Base-by-base conservation (phyloP, 2,888 invertebrate species). In the Lasioglossum villosulum region DNA sequence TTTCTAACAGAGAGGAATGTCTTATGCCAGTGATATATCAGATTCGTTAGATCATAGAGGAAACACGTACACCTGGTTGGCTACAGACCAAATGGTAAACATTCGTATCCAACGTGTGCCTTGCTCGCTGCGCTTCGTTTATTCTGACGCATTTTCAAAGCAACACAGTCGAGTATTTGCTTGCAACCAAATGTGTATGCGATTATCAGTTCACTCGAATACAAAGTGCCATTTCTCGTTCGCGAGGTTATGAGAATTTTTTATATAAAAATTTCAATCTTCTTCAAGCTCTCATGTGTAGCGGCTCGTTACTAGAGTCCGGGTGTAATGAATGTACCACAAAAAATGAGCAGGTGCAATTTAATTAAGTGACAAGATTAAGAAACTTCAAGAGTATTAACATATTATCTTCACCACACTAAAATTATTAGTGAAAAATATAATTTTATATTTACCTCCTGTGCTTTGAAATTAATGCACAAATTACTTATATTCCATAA, bases 21-120 rank as follows among this genome's bases (percentile, higher is more conserved):
- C 12, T 16, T 27, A 12, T 19, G 27, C 39, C 23, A 27, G 45
- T 10, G 23, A 14, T n/a, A 52, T 19, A 23, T 63, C 45, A 71
- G 30, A 72, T 83, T 83, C 72, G 19, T 77, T 45, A 73, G 77
- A 83, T 68, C 66, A 45, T 23, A 72, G 16, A n/a, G 14, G 52
- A 68, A 82, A 83, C 34, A 48, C 52, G 27, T 75, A 39, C 30
- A 23, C 70, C 23, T 10, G 27, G 59, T 37, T 16, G 39, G 27
- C 37, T 42, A 12, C 42, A 52, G 83, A 75, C 42, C 37, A 39
- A 42, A 48, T 3, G 52, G 76, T 73, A 83, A 76, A 83, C 83
- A 76, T 83, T 83, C 71, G 66, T 83, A 75, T 83, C 75, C 72
- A 76, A 66, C 45, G 45, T 45, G 72, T 63, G 52, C 63, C 48